These are phyloP conservation scores for Talpa occidentalis DNA, from an alignment of 2,113 vertebrate genomes.

Conservation along the genomic window DNA sequence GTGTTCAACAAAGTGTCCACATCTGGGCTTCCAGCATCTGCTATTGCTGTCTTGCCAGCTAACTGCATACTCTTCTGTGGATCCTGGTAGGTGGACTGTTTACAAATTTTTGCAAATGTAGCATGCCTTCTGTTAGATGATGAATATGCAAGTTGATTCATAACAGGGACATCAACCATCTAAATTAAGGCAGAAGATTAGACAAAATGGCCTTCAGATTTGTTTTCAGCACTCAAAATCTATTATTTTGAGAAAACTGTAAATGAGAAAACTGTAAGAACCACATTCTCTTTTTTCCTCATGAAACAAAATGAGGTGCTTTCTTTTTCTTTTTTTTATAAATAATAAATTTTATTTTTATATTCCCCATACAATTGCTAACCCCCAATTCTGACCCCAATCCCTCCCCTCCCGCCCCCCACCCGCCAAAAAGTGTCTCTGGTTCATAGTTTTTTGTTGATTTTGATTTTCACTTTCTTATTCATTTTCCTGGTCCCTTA, in stretches of 20 bases:
- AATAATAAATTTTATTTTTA: no score
- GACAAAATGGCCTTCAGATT: neutral
- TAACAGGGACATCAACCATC: neutral
- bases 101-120: conserved; percentile 34
- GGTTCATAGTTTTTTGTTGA: no score
- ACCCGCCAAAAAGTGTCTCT: no score
- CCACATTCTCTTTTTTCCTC: neutral
- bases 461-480: no score
- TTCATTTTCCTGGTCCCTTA: no score
- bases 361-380: no score
- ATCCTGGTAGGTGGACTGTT: conserved; percentile 4
- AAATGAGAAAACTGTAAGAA: conserved; percentile 26
- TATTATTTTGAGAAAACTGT: conserved; percentile 35
- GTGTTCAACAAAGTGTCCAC: neutral
- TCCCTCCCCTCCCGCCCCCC: no score
- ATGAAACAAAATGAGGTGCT: neutral
- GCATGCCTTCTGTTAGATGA: conserved; percentile 11
- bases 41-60: neutral
- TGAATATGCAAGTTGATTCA: neutral
- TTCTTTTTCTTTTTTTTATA: no score
- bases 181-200: conserved; percentile 1
- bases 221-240: neutral
- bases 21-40: neutral
- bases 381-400: no score
- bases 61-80: conserved; percentile 12